These are phyloP conservation scores for Artibeus lituratus DNA, from an alignment of 2,797 vertebrate species.

Conservation along the genomic window DNA sequence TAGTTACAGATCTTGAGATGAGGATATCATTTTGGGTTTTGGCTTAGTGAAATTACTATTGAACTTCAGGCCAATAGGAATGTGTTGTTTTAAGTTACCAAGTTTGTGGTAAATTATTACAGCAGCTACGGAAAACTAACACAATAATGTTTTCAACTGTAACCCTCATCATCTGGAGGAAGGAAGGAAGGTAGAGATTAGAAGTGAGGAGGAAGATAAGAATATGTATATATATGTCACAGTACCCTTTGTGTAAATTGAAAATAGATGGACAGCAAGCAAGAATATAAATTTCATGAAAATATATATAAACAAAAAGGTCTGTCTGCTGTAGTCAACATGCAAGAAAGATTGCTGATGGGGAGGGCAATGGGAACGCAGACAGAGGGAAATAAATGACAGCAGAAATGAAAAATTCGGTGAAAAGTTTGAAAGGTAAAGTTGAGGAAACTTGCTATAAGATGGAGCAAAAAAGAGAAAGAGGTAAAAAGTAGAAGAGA, in stretches of 20 bases:
- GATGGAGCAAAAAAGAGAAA: neutral
- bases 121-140: neutral
- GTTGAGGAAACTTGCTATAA: neutral
- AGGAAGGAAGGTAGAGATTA: neutral
- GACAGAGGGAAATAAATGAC: neutral
- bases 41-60: neutral
- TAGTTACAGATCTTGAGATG: neutral
- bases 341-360: neutral
- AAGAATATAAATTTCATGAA: slow-evolving; percentile 15
- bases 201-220: neutral
- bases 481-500: neutral
- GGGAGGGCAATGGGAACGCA: neutral
- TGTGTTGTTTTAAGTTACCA: neutral
- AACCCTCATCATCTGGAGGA: neutral
- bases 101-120: neutral
- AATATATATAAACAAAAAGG: neutral
- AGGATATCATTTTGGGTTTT: neutral
- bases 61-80: neutral
- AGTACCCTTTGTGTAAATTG: neutral
- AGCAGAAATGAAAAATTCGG: neutral
- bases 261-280: neutral
- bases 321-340: neutral
- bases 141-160: neutral
- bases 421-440: neutral
- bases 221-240: neutral